Conservation (phyloP, 1,140 invertebrate species). For the Lutraria rhynchaena region DNA sequence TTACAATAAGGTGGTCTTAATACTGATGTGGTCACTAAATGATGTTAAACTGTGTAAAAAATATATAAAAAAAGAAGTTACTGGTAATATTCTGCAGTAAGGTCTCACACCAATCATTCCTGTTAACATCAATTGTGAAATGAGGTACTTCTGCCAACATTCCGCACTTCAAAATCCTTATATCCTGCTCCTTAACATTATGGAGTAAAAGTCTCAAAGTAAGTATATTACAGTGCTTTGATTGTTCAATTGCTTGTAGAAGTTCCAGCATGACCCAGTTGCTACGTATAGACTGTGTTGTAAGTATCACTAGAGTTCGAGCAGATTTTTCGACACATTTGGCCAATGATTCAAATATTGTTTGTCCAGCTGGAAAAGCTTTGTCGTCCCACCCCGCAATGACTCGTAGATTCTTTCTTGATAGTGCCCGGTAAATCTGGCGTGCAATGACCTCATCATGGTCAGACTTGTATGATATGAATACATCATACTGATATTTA, state of each 20-base stretch:
- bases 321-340: background rate
- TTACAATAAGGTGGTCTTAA: no score
- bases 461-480: slow-evolving; percentile 1
- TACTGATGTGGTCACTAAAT: no score
- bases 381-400: background rate
- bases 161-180: background rate
- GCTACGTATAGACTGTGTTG: background rate
- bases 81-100: background rate
- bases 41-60: no score
- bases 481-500: background rate
- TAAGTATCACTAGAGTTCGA: background rate
- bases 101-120: background rate
- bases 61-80: no score
- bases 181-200: background rate
- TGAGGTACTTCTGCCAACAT: background rate
- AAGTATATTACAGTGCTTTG: background rate
- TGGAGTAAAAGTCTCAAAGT: background rate
- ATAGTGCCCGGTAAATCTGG: background rate
- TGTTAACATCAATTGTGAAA: background rate
- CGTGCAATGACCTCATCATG: background rate
- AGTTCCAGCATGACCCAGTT: background rate
- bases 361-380: background rate
- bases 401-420: background rate
- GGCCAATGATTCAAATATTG: background rate
- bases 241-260: slow-evolving; percentile 1